Conservation (phyloP, 2,113 vertebrate species). For the Percina caprodes region DNA sequence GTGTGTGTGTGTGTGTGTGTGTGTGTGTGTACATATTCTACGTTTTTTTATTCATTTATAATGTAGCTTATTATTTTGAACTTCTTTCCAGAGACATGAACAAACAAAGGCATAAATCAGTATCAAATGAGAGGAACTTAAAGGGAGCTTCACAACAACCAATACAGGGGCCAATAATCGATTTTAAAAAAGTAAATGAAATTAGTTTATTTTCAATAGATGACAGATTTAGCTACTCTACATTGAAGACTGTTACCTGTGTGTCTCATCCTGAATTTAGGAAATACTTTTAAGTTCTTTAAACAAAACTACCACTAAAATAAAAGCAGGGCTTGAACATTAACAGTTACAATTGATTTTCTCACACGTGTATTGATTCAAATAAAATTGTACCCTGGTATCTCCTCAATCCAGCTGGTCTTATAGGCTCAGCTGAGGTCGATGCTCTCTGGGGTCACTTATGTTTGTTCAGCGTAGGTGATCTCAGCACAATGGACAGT, state of each 20-base stretch:
- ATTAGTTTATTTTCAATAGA: background rate
- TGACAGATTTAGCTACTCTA: background rate
- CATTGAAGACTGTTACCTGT: background rate
- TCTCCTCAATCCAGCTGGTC: background rate
- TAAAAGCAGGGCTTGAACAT: background rate
- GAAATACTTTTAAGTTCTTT: background rate
- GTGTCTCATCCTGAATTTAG: background rate
- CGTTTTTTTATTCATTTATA: background rate
- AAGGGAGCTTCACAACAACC: background rate
- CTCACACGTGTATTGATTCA: background rate
- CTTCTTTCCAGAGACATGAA: no score
- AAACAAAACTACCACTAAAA: background rate
- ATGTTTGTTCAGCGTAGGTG: conserved; percentile 38
- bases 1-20: no score
- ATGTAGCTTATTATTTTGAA: background rate
- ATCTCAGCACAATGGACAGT: conserved; percentile 9
- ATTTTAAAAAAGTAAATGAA: background rate
- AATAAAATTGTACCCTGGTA: background rate
- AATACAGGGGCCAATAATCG: background rate
- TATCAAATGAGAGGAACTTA: background rate
- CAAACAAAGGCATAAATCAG: background rate
- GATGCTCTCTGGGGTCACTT: conserved; percentile 19
- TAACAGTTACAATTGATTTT: background rate
- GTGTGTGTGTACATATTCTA: no score
- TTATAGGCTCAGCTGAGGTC: conserved; percentile 20